Evolutionary conservation across 2,888 invertebrate species (phyloP).

Genomic region (Chromoteleia sp.): DNA sequence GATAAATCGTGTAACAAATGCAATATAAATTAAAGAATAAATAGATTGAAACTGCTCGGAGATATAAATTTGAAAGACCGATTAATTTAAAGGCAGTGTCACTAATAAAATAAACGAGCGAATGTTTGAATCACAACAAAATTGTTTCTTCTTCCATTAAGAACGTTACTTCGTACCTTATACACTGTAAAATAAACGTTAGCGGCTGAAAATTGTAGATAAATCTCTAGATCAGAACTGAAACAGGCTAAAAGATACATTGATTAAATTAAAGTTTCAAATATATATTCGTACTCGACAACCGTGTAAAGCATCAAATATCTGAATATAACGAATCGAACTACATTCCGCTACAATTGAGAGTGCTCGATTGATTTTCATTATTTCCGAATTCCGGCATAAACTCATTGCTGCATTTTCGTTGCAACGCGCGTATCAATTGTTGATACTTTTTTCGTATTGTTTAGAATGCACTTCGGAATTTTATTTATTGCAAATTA

Average conservation of each 20-base stretch:
- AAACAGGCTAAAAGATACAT: conserved; percentile 28
- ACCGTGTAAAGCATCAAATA: conserved; percentile 19
- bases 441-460: background rate
- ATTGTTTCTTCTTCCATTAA: conserved; percentile 21
- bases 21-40: conserved; percentile 4
- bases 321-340: conserved; percentile 31
- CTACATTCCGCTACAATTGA: conserved; percentile 18
- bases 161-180: background rate
- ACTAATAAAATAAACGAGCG: conserved; percentile 11
- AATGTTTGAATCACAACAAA: conserved; percentile 26
- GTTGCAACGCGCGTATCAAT: background rate
- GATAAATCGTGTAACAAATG: too few relatives aligned
- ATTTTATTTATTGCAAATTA: too few relatives aligned
- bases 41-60: background rate
- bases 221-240: conserved; percentile 26
- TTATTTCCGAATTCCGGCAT: conserved; percentile 25
- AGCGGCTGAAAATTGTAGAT: conserved; percentile 10
- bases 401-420: conserved; percentile 10
- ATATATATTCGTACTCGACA: conserved; percentile 29
- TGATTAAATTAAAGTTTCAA: conserved; percentile 47
- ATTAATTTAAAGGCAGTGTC: conserved; percentile 18
- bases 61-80: background rate
- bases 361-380: conserved; percentile 23
- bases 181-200: conserved; percentile 24
- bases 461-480: too few relatives aligned